phyloP scores from a whole-genome alignment of 1,140 invertebrate species.

The Zelostemma sp. region DNA sequence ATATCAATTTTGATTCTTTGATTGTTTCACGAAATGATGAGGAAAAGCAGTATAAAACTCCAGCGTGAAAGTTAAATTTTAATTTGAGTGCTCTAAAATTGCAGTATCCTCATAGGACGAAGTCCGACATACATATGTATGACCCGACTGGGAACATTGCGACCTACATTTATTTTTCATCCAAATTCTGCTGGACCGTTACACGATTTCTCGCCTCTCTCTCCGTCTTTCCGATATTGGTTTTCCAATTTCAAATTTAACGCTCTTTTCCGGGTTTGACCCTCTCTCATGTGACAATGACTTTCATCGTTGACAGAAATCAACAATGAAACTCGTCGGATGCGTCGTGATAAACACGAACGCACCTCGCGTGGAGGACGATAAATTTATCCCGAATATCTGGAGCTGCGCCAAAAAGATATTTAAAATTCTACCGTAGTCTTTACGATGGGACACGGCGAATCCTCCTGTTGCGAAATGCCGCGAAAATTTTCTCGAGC shows the following conservation, averaged over 20 bases:
- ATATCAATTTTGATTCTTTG: no score
- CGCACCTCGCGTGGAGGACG: slow-evolving; percentile 21
- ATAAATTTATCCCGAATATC: slow-evolving; percentile 56
- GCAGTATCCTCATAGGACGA: neutral
- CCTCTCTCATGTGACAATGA: slow-evolving; percentile 26
- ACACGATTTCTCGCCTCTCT: neutral
- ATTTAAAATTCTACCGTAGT: slow-evolving; percentile 57
- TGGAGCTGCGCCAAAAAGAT: slow-evolving; percentile 54
- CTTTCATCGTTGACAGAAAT: slow-evolving; percentile 38
- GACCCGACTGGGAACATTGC: neutral
- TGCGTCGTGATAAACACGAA: slow-evolving; percentile 25
- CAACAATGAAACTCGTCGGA: slow-evolving; percentile 21
- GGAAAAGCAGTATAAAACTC: neutral
- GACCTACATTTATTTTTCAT: slow-evolving; percentile 3
- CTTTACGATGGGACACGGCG: slow-evolving; percentile 21
- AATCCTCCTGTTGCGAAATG: slow-evolving; percentile 19
- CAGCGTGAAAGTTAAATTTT: neutral
- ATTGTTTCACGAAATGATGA: no score
- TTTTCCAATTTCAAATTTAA: neutral
- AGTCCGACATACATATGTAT: neutral
- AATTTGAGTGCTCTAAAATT: neutral
- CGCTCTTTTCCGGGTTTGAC: neutral
- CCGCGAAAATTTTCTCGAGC: slow-evolving; percentile 5
- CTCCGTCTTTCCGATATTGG: neutral
- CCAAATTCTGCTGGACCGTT: neutral